Conservation (phyloP, 37 sponge, comb jelly and placozoan genomes). For the Spongia lamella region DNA sequence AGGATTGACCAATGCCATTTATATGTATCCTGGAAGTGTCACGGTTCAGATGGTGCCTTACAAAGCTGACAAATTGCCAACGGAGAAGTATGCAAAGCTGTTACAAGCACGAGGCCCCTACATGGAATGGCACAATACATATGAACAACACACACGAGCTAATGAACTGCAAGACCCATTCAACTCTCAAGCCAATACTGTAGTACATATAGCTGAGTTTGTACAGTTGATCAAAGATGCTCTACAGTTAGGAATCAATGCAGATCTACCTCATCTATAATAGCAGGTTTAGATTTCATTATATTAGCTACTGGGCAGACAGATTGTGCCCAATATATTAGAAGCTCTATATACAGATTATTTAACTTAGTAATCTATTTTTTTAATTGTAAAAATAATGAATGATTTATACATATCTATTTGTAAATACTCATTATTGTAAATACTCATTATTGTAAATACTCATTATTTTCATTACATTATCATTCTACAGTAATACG, state of each 20-base stretch:
- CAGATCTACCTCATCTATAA: background rate
- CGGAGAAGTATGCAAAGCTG: conserved; percentile 10
- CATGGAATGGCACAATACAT: conserved; percentile 41
- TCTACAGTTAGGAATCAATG: conserved; percentile 22
- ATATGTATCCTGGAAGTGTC: conserved; percentile 36
- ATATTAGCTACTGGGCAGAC: too few species aligned
- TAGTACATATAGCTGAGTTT: conserved; percentile 40
- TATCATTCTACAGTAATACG: too few species aligned
- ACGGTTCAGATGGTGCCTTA: conserved; percentile 38
- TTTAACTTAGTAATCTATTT: too few species aligned
- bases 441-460: too few species aligned
- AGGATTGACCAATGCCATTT: conserved; percentile 44
- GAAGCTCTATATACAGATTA: too few species aligned
- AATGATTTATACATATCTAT: too few species aligned
- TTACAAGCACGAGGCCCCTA: conserved; percentile 42
- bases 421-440: too few species aligned
- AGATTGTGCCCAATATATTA: too few species aligned
- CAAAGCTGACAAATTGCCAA: conserved; percentile 21
- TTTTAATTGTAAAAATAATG: too few species aligned
- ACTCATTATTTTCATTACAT: too few species aligned
- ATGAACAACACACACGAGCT: conserved; percentile 12
- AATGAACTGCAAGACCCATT: conserved; percentile 23
- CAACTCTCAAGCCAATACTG: conserved; percentile 43
- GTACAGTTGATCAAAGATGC: conserved; percentile 26
- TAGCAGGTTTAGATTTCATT: too few species aligned